phyloP scores from a whole-genome alignment of 2,797 vertebrate genomes.

The Pseudomugil tenellus region DNA sequence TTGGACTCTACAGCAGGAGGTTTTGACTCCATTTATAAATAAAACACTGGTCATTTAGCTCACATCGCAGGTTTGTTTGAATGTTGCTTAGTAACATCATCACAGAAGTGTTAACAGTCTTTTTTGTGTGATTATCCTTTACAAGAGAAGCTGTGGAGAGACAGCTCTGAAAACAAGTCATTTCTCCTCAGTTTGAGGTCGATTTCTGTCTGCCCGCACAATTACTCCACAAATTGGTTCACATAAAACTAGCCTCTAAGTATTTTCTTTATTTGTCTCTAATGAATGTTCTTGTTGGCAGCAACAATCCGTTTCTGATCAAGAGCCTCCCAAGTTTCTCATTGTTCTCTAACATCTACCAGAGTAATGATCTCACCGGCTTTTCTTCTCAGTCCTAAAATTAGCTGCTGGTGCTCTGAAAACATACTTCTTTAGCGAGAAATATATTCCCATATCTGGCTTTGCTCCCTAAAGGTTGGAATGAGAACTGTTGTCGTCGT shows the following conservation, averaged over 20 bases:
- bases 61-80: conserved; percentile 49
- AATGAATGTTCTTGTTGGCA: conserved; percentile 81
- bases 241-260: conserved; percentile 78
- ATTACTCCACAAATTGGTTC: conserved; percentile 79
- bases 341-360: conserved; percentile 77
- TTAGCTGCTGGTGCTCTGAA: conserved; percentile 69
- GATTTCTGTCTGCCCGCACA: conserved; percentile 69
- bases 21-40: conserved; percentile 32
- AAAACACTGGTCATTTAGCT: conserved; percentile 26
- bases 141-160: conserved; percentile 47
- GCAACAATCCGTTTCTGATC: conserved; percentile 61
- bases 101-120: conserved; percentile 58
- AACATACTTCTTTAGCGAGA: conserved; percentile 66
- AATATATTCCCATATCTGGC: conserved; percentile 66
- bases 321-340: conserved; percentile 71
- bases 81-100: conserved; percentile 60
- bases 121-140: conserved; percentile 66
- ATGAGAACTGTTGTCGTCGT: conserved; percentile 58
- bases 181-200: conserved; percentile 67
- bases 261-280: conserved; percentile 81
- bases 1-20: conserved; percentile 11
- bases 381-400: conserved; percentile 75
- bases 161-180: conserved; percentile 67
- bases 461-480: conserved; percentile 54
- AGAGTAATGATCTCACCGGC: conserved; percentile 78